Evolutionary conservation across 2,797 vertebrate species (phyloP), one percentile per base, ranked within the genome.

Genomic region (Chloroceryle inda): DNA sequence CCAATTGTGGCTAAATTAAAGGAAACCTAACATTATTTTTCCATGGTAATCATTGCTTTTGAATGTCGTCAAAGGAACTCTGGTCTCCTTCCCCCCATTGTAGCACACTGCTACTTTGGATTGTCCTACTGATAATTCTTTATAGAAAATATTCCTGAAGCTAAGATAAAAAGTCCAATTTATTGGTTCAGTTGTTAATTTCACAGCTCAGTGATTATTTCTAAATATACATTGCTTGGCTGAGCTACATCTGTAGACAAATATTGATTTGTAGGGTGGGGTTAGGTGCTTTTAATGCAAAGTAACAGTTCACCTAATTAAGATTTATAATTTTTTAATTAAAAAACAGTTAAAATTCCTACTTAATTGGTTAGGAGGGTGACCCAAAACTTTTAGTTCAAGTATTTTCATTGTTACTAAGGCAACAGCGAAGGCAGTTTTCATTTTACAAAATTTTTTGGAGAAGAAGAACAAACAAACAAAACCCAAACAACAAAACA

Each of bases 131-230:
- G 78, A 83, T 86, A 88, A 93, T 82, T 5, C 6, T 53, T 85
- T 85, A 27, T 37, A 78, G 78, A 40, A 86, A 87, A 69, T 62
- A 61, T n/a, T 87, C 38, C 73, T 86, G 62, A 68, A 68, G 44
- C 22, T 40, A 63, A 94, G 63, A 83, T 85, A 81, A 92, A 73
- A 94, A 75, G 31, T 89, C 67, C 75, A 94, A 73, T 94, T 92
- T 95, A 77, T 67, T 47, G 14, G 69, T 96, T 94, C 88, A 95
- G 12, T 91, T 96, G 67, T 92, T 92, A 96, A 92, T 97, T 96
- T 96, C 84, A 95, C 78, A 91, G 74, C 62, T 95, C 85, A 91
- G 24, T 93, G 82, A 69, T 94, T 93, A 89, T 81, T 94, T 91
- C 40, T 50, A 86, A 93, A 78, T 38, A 35, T 38, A 52, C 17